Evolutionary conservation across 2,797 vertebrate species (phyloP).

Genomic region (Dipus sagitta): DNA sequence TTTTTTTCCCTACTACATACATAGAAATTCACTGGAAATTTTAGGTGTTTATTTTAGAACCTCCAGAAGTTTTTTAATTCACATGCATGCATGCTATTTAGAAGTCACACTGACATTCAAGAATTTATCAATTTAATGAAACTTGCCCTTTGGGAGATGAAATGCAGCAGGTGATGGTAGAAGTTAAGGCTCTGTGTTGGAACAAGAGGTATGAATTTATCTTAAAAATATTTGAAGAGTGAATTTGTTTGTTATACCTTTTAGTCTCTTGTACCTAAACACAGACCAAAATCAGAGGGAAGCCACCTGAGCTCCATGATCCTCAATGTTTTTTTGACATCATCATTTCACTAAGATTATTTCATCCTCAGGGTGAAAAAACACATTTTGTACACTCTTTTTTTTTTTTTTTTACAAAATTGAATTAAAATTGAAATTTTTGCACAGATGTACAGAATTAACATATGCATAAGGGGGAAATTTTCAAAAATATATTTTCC

Average conservation of each 20-base stretch:
- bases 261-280: background rate
- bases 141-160: slow-evolving; percentile 60
- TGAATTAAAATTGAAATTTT: background rate
- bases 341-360: background rate
- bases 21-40: slow-evolving; percentile 8
- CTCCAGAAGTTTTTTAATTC: slow-evolving; percentile 37
- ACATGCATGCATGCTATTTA: slow-evolving; percentile 1
- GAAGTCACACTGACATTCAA: slow-evolving; percentile 41
- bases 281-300: background rate
- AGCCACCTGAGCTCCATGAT: background rate
- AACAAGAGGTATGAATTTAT: slow-evolving; percentile 63
- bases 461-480: background rate
- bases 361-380: background rate
- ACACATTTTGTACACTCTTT: background rate
- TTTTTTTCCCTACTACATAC: background rate
- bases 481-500: slow-evolving; percentile 1
- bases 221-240: slow-evolving; percentile 51
- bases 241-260: background rate
- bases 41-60: slow-evolving; percentile 55
- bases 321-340: background rate
- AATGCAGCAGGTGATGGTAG: slow-evolving; percentile 56
- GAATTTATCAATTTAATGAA: slow-evolving; percentile 60
- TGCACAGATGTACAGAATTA: background rate
- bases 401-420: background rate
- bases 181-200: slow-evolving; percentile 48